phyloP scores from a whole-genome alignment of 2,113 vertebrate species.

The Tachysurus fulvidraco region DNA sequence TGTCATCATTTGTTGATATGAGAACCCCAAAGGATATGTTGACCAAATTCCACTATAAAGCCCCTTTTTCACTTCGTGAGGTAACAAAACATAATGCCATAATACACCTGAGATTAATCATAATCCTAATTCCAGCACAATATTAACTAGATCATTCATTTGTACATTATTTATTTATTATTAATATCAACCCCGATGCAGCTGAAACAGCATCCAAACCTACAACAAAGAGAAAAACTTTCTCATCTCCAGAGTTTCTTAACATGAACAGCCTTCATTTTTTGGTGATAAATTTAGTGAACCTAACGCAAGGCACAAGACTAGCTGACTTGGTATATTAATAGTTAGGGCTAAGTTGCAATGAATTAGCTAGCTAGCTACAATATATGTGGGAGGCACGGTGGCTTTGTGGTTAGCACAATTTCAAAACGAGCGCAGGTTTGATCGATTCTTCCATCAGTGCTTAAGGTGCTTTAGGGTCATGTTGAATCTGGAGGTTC shows the following conservation, averaged over 20 bases:
- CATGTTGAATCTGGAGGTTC: neutral
- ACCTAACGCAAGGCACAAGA: no score
- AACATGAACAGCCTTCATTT: neutral
- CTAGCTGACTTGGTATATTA: no score
- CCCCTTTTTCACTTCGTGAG: neutral
- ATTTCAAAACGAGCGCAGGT: neutral
- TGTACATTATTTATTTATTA: neutral
- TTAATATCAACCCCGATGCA: neutral
- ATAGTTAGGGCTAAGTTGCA: no score
- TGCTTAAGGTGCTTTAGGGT: neutral
- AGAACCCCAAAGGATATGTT: neutral
- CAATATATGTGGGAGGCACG: no score
- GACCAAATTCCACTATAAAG: neutral
- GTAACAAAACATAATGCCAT: neutral
- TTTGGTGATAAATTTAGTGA: no score
- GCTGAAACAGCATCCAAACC: neutral
- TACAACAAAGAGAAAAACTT: neutral
- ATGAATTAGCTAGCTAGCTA: no score
- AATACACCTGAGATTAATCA: neutral
- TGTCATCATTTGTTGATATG: neutral
- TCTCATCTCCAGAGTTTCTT: neutral
- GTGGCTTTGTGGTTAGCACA: no score
- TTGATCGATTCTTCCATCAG: neutral
- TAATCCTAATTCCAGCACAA: neutral
- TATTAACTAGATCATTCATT: neutral